Conservation (phyloP, 2,888 invertebrate genomes). For the Xanthia togata region DNA sequence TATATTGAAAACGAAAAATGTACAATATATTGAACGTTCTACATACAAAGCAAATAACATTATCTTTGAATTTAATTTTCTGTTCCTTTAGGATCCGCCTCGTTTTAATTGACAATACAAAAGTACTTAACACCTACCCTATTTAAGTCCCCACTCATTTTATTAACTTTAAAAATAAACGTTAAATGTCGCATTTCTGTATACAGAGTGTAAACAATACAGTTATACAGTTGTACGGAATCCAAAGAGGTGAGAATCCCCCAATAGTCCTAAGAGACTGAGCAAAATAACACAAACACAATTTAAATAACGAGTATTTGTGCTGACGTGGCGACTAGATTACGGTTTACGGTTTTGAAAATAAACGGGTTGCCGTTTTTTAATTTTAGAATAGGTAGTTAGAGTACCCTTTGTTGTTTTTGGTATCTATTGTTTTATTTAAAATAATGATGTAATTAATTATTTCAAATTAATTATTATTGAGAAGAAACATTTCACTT, state of each 20-base stretch:
- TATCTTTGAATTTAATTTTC: constrained; percentile 24
- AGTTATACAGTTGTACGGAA: constrained; percentile 36
- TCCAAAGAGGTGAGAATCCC: constrained; percentile 66
- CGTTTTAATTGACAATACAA: constrained; percentile 29
- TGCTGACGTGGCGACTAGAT: constrained; percentile 75
- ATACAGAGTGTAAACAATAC: constrained; percentile 42
- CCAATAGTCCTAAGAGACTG: constrained; percentile 58
- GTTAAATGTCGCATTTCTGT: constrained; percentile 16
- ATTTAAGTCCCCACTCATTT: constrained; percentile 22
- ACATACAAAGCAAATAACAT: neutral
- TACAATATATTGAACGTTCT: neutral
- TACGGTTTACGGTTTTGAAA: constrained; percentile 75
- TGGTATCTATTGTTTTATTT: neutral
- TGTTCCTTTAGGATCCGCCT: neutral
- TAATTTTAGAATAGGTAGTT: neutral
- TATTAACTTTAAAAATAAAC: constrained; percentile 29
- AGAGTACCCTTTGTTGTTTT: neutral
- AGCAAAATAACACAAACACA: constrained; percentile 80
- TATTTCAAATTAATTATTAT: neutral
- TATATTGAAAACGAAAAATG: neutral
- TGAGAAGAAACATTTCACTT: neutral
- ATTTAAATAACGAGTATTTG: constrained; percentile 83
- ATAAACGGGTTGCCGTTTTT: constrained; percentile 10
- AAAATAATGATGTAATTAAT: neutral
- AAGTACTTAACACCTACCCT: constrained; percentile 38